Evolutionary conservation across 2,113 vertebrate genomes (phyloP).

Genomic region (Meriones unguiculatus): DNA sequence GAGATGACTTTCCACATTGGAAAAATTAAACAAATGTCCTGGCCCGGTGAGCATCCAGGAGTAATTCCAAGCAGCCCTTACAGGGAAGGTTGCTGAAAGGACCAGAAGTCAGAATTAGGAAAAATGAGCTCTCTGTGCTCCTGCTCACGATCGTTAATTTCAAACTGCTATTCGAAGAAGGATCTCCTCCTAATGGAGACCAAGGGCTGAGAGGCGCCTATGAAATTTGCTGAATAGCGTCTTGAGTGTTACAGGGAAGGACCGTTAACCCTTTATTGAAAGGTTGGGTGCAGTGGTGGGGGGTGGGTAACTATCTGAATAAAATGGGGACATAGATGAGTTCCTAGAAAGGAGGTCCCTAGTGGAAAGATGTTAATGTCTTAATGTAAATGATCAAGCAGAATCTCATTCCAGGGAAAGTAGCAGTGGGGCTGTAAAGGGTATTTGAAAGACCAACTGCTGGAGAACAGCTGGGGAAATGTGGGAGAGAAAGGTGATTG

Average conservation of each 20-base stretch:
- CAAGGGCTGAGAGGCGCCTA: background rate
- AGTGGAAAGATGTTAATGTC: background rate
- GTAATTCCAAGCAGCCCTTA: background rate
- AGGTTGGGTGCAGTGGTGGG: no score
- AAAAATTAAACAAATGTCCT: background rate
- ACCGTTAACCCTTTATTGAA: no score
- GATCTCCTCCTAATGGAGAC: background rate
- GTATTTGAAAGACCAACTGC: background rate
- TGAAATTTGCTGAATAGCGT: background rate
- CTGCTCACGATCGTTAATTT: background rate
- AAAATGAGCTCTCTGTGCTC: background rate
- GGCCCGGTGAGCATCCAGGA: background rate
- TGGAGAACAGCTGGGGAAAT: background rate
- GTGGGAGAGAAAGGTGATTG: background rate
- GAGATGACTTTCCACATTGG: background rate
- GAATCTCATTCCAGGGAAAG: background rate
- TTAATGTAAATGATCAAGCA: background rate
- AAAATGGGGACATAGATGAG: background rate
- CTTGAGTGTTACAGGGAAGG: background rate
- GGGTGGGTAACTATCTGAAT: background rate
- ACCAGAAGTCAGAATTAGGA: background rate
- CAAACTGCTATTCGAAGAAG: background rate
- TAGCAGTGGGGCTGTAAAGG: background rate
- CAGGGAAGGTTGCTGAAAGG: background rate
- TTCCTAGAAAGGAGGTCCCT: slow-evolving; percentile 1